A percentile compares a stretch with the other conserved stretches of the same genome.
Conservation (phyloP, 2,797 vertebrate species). For the Pantherophis vulpinus region DNA sequence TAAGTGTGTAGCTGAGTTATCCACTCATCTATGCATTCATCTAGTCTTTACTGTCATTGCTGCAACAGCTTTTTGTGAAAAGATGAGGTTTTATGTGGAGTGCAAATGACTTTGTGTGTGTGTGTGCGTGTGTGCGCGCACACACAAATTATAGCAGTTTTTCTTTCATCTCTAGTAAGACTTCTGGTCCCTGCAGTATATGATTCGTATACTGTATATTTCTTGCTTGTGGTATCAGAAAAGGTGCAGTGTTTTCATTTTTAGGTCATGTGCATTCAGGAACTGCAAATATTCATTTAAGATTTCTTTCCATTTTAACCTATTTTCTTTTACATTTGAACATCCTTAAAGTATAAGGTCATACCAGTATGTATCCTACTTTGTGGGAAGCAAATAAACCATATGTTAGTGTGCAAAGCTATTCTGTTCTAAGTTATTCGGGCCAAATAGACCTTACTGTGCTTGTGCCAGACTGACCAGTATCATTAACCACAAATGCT, state of each 20-base stretch:
- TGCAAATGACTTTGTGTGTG: neutral
- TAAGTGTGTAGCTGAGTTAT: neutral
- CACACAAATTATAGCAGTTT: neutral
- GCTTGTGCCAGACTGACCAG: neutral
- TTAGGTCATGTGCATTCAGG: neutral
- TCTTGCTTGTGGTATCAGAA: neutral
- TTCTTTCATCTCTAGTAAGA: neutral
- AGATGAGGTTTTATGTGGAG: neutral
- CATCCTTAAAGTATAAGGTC: neutral
- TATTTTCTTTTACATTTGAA: neutral
- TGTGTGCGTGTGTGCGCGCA: fast-evolving
- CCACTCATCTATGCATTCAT: neutral
- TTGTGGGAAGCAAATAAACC: neutral
- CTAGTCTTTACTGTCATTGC: neutral
- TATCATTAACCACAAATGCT: neutral
- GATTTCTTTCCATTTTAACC: neutral
- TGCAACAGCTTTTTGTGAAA: neutral
- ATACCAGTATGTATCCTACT: neutral
- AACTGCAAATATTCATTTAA: neutral
- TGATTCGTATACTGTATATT: neutral
- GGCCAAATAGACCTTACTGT: neutral
- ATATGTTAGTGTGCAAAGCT: neutral
- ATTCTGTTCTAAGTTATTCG: neutral
- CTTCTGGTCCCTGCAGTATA: neutral
- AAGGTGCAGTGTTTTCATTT: neutral